Evolutionary conservation across 2,888 invertebrate species (phyloP), one percentile per base, ranked within the genome.

Genomic region (Timema cristinae): DNA sequence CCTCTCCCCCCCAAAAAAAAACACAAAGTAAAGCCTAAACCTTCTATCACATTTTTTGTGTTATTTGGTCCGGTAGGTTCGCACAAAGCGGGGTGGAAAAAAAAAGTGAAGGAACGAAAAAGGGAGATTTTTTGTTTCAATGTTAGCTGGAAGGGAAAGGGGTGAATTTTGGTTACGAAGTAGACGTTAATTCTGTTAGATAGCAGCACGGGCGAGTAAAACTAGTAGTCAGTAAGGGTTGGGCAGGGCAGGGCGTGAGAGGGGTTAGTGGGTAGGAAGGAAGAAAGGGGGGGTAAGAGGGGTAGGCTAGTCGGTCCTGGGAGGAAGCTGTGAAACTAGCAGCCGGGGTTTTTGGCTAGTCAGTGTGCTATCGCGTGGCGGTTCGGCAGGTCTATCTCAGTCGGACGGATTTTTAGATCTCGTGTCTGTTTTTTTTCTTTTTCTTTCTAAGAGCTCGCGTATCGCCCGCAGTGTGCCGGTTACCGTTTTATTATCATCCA

Each of bases 141-240:
- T 32, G 32, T 32, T 32, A 32, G 32, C 4, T 32, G 32, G 32
- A 32, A 32, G 32, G 32, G 10, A 61, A 68, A 52, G 69, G 56
- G 69, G 59, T 69, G 48, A 69, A 69, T 69, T 69, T 70, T 71
- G 71, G 67, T 68, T 67, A 71, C 63, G 67, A 71, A 71, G 71
- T 71, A 61, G 15, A 48, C 61, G 61, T 16, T 68, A 49, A 68
- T 71, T 61, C 71, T 67, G 68, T 16, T 67, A 71, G 71, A 71
- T 71, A 67, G 71, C 16, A 59, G 61, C 32, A 50, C 71, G 71
- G 48, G 71, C 71, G 67, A 15, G 10, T 51, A 56, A 48, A 51
- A 66, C 32, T 66, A 48, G 70, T 47, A 48, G 67, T n/a, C 48
- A 50, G 32, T 16, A 13, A 59, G 50, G 15, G 69, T 10, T 16